Conservation (phyloP, 2,888 invertebrate genomes). For the Tenthredo distinguenda region DNA sequence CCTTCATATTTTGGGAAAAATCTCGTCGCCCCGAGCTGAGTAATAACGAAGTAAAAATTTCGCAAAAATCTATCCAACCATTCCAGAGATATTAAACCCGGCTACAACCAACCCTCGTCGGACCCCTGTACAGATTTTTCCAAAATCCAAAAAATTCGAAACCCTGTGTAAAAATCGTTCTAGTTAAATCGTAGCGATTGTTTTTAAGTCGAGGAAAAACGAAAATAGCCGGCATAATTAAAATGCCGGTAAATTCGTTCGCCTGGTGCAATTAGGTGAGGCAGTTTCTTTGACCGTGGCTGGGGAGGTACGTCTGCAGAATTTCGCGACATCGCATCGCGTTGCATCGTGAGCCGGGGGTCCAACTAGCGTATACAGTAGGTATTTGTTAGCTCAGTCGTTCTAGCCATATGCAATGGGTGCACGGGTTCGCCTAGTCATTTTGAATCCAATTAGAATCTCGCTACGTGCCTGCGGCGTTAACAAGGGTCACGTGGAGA, state of each 20-base stretch:
- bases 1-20: too few species aligned
- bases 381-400: background rate
- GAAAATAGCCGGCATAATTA: background rate
- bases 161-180: background rate
- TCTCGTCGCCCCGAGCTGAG: too few species aligned
- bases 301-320: background rate
- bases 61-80: too few species aligned
- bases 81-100: too few species aligned
- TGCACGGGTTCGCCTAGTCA: conserved; percentile 36
- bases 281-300: background rate
- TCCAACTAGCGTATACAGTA: background rate
- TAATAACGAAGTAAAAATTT: too few species aligned
- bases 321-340: background rate
- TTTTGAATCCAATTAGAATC: conserved; percentile 50
- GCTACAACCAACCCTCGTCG: too few species aligned
- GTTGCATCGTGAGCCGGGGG: background rate
- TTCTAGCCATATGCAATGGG: background rate
- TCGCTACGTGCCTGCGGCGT: conserved; percentile 47
- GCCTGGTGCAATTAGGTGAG: background rate
- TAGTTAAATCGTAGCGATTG: background rate
- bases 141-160: background rate
- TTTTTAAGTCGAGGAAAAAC: background rate
- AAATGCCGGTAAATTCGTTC: background rate
- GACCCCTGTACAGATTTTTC: too few species aligned
- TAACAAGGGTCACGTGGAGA: conserved; percentile 50